These are phyloP conservation scores for Eulemur coronatus DNA, from an alignment of 2,797 vertebrate genomes.

Conservation along the genomic window DNA sequence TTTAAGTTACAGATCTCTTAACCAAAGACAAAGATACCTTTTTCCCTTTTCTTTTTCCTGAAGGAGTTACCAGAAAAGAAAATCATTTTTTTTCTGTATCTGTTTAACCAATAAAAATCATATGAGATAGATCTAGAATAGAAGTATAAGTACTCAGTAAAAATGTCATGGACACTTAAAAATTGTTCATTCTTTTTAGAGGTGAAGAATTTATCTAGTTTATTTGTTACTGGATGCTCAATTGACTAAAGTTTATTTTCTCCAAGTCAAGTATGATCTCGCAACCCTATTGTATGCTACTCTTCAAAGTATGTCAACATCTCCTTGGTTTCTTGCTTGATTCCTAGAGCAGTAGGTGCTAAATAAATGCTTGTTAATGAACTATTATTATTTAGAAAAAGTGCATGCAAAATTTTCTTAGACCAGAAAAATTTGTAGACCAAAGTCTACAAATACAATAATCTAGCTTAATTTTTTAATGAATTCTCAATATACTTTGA, in stretches of 20 bases:
- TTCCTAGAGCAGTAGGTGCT: slow-evolving; percentile 15
- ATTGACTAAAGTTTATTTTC: not conserved
- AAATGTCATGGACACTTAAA: not conserved
- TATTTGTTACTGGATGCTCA: not conserved
- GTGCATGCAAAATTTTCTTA: not conserved
- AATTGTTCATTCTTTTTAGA: not conserved
- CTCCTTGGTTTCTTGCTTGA: not conserved
- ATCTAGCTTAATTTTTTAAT: not conserved
- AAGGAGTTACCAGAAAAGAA: not conserved
- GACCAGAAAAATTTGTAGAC: not conserved
- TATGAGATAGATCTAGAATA: not conserved
- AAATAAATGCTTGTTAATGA: slow-evolving; percentile 21
- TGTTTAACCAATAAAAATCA: slow-evolving; percentile 21
- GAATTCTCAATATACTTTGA: slow-evolving; percentile 12
- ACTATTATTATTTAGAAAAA: not conserved
- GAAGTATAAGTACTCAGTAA: not conserved
- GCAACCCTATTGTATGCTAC: not conserved
- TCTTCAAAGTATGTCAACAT: not conserved
- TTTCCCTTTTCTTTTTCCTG: slow-evolving; percentile 5
- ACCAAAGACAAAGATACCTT: not conserved
- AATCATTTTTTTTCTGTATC: not conserved
- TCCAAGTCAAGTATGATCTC: not conserved
- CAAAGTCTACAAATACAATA: not conserved
- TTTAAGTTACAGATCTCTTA: slow-evolving; percentile 26
- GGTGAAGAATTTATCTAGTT: not conserved